Conservation (phyloP, 2,797 vertebrate genomes). For the Pangasius mekongensis region DNA sequence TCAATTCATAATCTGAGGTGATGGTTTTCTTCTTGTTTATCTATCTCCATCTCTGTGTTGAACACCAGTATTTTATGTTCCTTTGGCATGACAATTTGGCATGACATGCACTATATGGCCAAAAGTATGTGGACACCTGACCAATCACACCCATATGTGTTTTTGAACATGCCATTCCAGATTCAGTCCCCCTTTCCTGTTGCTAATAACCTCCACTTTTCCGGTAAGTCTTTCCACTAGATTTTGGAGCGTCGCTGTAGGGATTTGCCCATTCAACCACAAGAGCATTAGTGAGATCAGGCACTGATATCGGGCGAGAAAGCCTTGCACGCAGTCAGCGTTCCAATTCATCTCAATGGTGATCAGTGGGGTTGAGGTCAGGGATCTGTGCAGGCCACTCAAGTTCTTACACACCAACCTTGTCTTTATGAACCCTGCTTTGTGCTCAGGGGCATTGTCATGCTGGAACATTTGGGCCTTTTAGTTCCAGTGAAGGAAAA, state of each 20-base stretch:
- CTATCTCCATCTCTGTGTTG: background rate
- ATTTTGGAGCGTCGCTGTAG: too few species aligned
- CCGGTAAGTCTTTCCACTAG: too few species aligned
- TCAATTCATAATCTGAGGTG: too few species aligned
- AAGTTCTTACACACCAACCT: too few species aligned
- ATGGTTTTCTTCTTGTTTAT: background rate
- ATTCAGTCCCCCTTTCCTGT: background rate
- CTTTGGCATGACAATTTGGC: background rate
- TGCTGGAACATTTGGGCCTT: too few species aligned
- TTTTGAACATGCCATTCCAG: background rate
- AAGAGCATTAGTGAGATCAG: too few species aligned
- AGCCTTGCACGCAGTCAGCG: background rate
- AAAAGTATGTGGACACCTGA: background rate
- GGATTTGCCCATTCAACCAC: too few species aligned
- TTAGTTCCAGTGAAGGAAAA: too few species aligned
- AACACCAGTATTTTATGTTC: background rate
- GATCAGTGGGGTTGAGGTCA: background rate
- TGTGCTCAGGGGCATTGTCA: too few species aligned
- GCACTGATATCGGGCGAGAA: background rate
- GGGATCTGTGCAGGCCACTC: too few species aligned
- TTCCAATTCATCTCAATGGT: background rate
- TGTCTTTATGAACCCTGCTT: too few species aligned
- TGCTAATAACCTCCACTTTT: too few species aligned
- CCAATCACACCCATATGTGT: background rate
- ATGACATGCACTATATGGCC: background rate